Percentiles rank a stretch among this genome's conserved stretches.
Conservation (phyloP, 2,113 vertebrate genomes). For the Tragelaphus strepsiceros region DNA sequence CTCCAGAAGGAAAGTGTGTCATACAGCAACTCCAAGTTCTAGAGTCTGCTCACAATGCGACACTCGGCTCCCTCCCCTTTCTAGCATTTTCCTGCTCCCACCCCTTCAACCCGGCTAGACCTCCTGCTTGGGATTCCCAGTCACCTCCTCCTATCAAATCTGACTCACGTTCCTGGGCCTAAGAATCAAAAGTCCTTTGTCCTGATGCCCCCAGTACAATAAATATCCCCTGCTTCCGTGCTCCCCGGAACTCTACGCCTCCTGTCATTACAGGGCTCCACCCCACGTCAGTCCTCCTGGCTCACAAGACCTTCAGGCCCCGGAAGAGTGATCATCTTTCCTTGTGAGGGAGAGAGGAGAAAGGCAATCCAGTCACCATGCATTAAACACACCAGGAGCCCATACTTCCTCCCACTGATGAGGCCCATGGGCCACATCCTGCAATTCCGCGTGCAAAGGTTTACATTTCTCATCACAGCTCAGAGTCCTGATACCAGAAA, state of each 20-base stretch:
- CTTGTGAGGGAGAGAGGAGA: background rate
- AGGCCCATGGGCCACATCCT: background rate
- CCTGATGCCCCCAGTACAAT: background rate
- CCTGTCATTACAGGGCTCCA: background rate
- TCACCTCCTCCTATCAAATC: background rate
- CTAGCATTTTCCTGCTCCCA: background rate
- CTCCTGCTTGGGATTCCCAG: background rate
- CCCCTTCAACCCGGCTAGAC: background rate
- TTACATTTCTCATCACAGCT: background rate
- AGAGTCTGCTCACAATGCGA: background rate
- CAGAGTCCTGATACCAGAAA: background rate
- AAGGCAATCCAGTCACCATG: background rate
- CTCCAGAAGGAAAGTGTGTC: background rate
- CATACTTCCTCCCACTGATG: background rate
- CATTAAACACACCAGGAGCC: background rate
- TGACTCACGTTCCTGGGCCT: background rate
- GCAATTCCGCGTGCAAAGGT: background rate
- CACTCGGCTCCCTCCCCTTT: background rate
- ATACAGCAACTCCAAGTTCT: background rate
- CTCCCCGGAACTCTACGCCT: background rate
- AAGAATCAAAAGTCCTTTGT: background rate
- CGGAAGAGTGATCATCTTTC: background rate
- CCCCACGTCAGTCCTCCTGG: background rate
- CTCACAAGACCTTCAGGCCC: background rate
- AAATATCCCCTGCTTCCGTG: background rate